A percentile compares a stretch with the other conserved stretches of the same genome.
Evolutionary conservation across 2,113 vertebrate species (phyloP).

Genomic region (Arizona elegans): DNA sequence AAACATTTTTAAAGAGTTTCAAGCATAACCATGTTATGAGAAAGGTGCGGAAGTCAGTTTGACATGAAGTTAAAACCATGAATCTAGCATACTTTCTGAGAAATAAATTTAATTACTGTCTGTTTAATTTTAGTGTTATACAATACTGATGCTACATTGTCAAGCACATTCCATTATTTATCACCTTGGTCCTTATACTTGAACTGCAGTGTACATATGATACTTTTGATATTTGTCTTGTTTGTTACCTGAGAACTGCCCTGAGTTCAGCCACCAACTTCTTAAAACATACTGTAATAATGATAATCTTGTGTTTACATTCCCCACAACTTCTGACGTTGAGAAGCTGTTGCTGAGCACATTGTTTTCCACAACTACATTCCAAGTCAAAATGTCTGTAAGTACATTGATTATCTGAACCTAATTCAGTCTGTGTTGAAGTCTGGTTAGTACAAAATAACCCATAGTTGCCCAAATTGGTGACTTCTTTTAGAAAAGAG

Average conservation of each 20-base stretch:
- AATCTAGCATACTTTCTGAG: not conserved
- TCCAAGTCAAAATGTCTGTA: not conserved
- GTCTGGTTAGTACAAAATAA: not conserved
- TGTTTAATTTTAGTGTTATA: not conserved
- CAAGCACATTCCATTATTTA: not conserved
- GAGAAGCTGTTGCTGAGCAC: not conserved
- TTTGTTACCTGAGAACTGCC: not conserved
- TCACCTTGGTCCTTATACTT: not conserved
- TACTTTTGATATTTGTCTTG: not conserved
- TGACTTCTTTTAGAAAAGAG: not conserved
- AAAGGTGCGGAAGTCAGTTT: not conserved
- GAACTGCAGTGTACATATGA: not conserved
- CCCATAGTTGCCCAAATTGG: not conserved
- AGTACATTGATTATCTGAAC: not conserved
- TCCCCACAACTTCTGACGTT: not conserved
- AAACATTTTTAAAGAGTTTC: not conserved
- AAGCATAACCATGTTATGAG: not conserved
- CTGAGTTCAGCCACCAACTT: not conserved
- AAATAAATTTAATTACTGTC: not conserved
- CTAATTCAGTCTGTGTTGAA: not conserved
- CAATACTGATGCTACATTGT: not conserved
- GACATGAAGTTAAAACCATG: not conserved
- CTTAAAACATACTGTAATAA: not conserved
- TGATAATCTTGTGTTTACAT: not conserved
- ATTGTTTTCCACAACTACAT: not conserved